phyloP scores from a whole-genome alignment of 2,888 invertebrate genomes.

The Papilio gigon region DNA sequence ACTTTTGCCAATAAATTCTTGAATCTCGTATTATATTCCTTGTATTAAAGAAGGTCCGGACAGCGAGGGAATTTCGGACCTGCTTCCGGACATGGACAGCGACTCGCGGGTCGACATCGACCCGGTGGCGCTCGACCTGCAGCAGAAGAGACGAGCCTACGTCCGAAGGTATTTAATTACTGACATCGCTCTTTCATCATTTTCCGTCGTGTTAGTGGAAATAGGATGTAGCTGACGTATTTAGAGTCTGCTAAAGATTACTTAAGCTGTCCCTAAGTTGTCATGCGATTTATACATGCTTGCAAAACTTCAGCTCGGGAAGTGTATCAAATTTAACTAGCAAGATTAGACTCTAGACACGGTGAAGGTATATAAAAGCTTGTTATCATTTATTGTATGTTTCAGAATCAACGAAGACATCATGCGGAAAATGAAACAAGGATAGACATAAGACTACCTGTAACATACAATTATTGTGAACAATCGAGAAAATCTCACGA shows the following conservation, averaged over 20 bases:
- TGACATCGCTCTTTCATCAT: too few species aligned
- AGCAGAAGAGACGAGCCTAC: slow-evolving; percentile 58
- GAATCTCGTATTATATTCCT: neutral
- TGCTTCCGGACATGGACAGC: slow-evolving; percentile 65
- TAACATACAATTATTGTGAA: slow-evolving; percentile 28
- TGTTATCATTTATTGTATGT: slow-evolving; percentile 31
- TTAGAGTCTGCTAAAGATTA: too few species aligned
- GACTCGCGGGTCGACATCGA: slow-evolving; percentile 65
- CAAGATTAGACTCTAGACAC: too few species aligned
- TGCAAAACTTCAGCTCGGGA: too few species aligned
- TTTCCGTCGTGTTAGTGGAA: too few species aligned
- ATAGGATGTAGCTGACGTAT: too few species aligned
- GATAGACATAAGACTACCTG: slow-evolving; percentile 18
- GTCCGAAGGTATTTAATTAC: slow-evolving; percentile 54
- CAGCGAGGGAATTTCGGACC: slow-evolving; percentile 62
- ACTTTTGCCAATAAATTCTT: neutral
- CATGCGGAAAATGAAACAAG: slow-evolving; percentile 42
- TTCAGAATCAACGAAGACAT: slow-evolving; percentile 49
- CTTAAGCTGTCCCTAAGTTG: too few species aligned
- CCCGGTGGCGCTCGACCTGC: slow-evolving; percentile 60
- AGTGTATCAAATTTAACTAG: too few species aligned
- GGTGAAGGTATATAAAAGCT: too few species aligned
- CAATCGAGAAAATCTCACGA: slow-evolving; percentile 27
- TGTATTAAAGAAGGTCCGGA: slow-evolving; percentile 51
- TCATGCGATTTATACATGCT: too few species aligned